A percentile compares a stretch with the other conserved stretches of the same genome.
phyloP scores from a whole-genome alignment of 2,888 invertebrate genomes.

The Aphidius colemani region DNA sequence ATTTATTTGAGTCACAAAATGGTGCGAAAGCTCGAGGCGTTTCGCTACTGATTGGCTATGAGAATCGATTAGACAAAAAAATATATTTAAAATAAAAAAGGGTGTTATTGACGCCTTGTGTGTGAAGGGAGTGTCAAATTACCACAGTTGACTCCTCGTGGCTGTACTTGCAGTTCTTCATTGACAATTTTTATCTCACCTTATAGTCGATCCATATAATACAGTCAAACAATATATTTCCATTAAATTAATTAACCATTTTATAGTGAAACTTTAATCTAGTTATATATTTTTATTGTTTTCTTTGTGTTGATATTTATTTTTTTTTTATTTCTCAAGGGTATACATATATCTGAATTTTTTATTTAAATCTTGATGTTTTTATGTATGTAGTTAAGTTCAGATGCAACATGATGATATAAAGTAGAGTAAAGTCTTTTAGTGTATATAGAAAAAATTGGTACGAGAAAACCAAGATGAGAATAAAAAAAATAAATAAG shows the following conservation, averaged over 20 bases:
- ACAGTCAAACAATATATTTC: too few species aligned
- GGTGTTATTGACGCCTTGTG: constrained; percentile 23
- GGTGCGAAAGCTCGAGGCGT: constrained; percentile 11
- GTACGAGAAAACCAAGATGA: too few species aligned
- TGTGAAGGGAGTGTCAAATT: constrained; percentile 45
- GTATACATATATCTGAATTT: too few species aligned
- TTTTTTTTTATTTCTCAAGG: too few species aligned
- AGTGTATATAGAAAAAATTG: too few species aligned
- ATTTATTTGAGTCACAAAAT: neutral
- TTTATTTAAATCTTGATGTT: too few species aligned
- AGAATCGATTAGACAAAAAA: constrained; percentile 20
- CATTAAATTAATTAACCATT: too few species aligned
- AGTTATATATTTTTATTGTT: too few species aligned
- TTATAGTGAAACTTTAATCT: too few species aligned
- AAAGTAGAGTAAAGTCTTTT: neutral
- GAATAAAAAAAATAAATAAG: neutral
- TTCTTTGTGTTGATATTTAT: too few species aligned
- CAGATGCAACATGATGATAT: neutral
- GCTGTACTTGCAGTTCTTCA: constrained; percentile 57
- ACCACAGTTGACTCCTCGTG: constrained; percentile 47
- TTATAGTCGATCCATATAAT: neutral
- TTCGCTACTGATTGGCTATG: constrained; percentile 22
- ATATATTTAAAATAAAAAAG: constrained; percentile 2
- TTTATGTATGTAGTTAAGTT: neutral
- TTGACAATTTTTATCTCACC: constrained; percentile 51